Evolutionary conservation across 2,113 vertebrate genomes (phyloP).

Genomic region (Isurus oxyrinchus): DNA sequence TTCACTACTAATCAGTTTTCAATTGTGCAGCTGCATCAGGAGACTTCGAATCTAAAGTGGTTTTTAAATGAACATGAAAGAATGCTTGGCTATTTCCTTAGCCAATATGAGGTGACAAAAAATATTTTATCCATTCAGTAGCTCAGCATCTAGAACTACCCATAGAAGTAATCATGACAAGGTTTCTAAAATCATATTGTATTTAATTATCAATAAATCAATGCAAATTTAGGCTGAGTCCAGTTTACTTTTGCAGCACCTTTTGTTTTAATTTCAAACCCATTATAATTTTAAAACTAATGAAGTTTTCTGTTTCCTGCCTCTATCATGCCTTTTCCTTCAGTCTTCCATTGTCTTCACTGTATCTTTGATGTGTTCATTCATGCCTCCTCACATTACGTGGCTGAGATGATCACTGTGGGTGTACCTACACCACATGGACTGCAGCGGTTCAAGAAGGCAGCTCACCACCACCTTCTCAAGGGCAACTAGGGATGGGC

Average conservation of each 20-base stretch:
- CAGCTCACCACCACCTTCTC: too few relatives aligned
- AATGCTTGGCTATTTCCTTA: background rate
- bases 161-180: background rate
- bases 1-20: background rate
- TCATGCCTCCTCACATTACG: background rate
- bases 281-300: background rate
- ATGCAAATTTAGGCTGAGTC: background rate
- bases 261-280: background rate
- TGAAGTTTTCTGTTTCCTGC: background rate
- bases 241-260: background rate
- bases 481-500: too few relatives aligned
- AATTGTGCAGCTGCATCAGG: background rate
- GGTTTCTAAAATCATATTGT: background rate
- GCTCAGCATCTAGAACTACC: background rate
- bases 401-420: too few relatives aligned
- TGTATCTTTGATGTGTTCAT: background rate
- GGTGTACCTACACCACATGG: too few relatives aligned
- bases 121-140: background rate
- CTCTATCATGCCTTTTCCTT: background rate
- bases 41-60: background rate
- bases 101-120: background rate
- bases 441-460: too few relatives aligned
- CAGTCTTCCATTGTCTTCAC: background rate
- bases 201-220: slow-evolving; percentile 1
- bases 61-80: background rate